Base-by-base conservation (phyloP, 2,797 vertebrate species). In the Characodon lateralis region DNA sequence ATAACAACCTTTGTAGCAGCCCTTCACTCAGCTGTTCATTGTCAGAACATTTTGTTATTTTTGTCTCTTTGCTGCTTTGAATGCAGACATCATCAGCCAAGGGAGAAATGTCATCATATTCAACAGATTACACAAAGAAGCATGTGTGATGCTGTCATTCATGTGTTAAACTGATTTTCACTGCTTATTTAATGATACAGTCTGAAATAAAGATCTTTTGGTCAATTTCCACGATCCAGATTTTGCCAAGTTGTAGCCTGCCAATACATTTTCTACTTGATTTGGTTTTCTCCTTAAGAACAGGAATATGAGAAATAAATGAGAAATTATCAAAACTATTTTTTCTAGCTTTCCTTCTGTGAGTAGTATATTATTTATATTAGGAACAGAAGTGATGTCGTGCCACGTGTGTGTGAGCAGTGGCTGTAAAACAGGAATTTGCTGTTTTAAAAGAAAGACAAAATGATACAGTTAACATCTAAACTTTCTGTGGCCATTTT, bases 1-100 rank as follows among this genome's bases (percentile, higher is more conserved):
- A 79, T 82, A 79, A 24, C 73, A 80, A 28, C 73, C 10, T 2
- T 18, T 58, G 18, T 74, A 50, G 48, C 78, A 50, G 22, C 72
- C 35, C 65, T 41, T 9, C 35, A 0, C 70, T 71, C 79, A 81
- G 86, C 82, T 59, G 76, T 72, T 91, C 72, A 58, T 74, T 80
- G 81, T 88, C 77, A 56, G 83, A 77, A 81, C 84, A 72, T 85
- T 90, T 80, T 69, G 78, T 81, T 82, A 77, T 87, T 78, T 77
- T 48, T 58, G 73, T 78, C 78, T 83, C 78, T 69, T 72, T 0
- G 4, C 77, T 58, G 72, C 77, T 82, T 63, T 63, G 72, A 71
- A 61, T 65, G 82, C 24, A 20, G 20, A 50, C 71, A 82, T 79
- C 78, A 80, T 88, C 83, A 31, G 22, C 55, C 75, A 76, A 72